Conservation (phyloP, 1,140 invertebrate species). For the Drosophila jambulina region DNA sequence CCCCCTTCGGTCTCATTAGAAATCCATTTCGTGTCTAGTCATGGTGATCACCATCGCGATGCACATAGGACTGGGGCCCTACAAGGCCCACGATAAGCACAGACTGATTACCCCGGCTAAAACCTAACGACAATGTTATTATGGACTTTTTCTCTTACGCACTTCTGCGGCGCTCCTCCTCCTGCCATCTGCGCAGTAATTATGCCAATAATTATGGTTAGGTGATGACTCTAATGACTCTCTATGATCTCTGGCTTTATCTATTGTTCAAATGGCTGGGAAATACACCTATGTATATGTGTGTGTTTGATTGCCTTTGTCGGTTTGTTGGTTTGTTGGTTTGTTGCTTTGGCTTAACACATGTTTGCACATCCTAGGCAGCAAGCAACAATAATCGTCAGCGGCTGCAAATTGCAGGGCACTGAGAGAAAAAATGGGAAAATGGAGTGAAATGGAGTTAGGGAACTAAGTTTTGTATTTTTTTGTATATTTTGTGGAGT, state of each 20-base stretch:
- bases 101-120: slow-evolving; percentile 55
- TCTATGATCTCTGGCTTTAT: slow-evolving; percentile 54
- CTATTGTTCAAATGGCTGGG: slow-evolving; percentile 55
- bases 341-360: slow-evolving; percentile 71
- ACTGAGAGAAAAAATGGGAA: background rate
- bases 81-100: slow-evolving; percentile 50
- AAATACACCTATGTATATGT: background rate
- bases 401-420: slow-evolving; percentile 14
- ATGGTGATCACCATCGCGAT: slow-evolving; percentile 35
- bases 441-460: too few relatives aligned
- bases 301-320: slow-evolving; percentile 58
- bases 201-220: slow-evolving; percentile 70
- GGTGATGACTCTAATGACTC: slow-evolving; percentile 65
- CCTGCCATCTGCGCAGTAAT: slow-evolving; percentile 37
- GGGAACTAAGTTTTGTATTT: too few relatives aligned
- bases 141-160: slow-evolving; percentile 45
- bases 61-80: background rate
- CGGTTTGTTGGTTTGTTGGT: slow-evolving; percentile 31
- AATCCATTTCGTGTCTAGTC: slow-evolving; percentile 39
- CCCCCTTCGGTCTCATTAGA: slow-evolving; percentile 34
- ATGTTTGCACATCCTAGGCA: slow-evolving; percentile 51
- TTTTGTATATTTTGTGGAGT: background rate
- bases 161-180: slow-evolving; percentile 9
- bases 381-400: slow-evolving; percentile 35
- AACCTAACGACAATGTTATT: slow-evolving; percentile 67